Percentiles rank a stretch among this genome's conserved stretches.
phyloP scores from a whole-genome alignment of 2,113 vertebrate species.

The Microtus oregoni region DNA sequence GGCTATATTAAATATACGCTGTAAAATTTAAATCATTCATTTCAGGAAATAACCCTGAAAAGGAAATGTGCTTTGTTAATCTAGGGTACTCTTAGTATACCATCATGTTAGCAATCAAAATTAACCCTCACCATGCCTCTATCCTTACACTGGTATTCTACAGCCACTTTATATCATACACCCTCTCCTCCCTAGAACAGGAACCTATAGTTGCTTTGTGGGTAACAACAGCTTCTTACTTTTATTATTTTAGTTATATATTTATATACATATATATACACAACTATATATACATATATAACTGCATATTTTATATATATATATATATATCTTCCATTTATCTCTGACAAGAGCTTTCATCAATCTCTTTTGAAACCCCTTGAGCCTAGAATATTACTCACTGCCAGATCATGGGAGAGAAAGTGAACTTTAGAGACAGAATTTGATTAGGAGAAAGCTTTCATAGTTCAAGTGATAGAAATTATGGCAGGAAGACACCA shows the following conservation, averaged over 20 bases:
- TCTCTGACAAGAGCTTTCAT: background rate
- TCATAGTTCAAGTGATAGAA: background rate
- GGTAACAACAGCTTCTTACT: background rate
- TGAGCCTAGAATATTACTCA: background rate
- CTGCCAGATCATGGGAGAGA: background rate
- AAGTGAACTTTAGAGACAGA: background rate
- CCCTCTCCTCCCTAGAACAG: background rate
- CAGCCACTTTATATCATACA: too few species aligned
- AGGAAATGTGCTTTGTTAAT: background rate
- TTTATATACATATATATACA: background rate
- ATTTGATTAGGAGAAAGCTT: constrained; percentile 1
- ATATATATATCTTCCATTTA: background rate
- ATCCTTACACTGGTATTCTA: background rate
- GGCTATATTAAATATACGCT: background rate
- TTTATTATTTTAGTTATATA: background rate
- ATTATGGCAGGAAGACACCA: background rate
- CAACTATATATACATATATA: too few species aligned
- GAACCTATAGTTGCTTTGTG: background rate
- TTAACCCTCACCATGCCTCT: background rate
- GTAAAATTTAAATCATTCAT: background rate
- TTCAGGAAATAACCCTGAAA: background rate
- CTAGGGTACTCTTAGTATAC: background rate
- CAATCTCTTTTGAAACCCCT: background rate
- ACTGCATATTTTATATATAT: background rate
- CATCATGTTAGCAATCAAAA: too few species aligned